Evolutionary conservation across 2,113 vertebrate genomes (phyloP).

Genomic region (Atlantisia rogersi): DNA sequence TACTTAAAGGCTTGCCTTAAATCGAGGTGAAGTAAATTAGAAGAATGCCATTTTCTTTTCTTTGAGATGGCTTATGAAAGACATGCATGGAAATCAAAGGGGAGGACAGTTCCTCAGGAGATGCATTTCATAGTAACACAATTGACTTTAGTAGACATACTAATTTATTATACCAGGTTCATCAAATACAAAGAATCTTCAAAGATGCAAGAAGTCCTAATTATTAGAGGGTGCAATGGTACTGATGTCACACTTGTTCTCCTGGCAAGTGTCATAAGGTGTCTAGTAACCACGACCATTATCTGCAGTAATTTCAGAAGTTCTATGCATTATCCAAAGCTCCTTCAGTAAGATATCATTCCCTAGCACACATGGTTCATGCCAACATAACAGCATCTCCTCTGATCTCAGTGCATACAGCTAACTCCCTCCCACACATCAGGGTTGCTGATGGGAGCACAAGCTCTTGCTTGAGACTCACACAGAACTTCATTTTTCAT

Average conservation of each 20-base stretch:
- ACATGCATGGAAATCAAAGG: not conserved
- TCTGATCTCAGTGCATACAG: not conserved
- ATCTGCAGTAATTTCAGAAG: not conserved
- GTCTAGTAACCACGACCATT: not conserved
- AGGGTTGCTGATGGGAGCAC: not conserved
- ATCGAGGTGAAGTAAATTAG: not conserved
- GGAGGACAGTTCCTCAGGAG: not conserved
- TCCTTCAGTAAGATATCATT: not conserved
- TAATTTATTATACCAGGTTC: not conserved
- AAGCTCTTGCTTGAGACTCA: not conserved
- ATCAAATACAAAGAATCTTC: not conserved
- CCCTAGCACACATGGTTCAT: not conserved
- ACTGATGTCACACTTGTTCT: not conserved
- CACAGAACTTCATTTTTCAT: not conserved
- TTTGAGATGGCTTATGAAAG: not conserved
- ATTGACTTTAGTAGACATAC: not conserved
- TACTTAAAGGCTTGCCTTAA: not conserved
- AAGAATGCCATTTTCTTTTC: not conserved
- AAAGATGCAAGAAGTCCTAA: not conserved
- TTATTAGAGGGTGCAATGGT: not conserved
- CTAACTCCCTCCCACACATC: not conserved
- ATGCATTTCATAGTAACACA: not conserved
- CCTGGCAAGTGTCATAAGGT: not conserved
- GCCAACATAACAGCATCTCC: not conserved
- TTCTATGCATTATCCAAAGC: not conserved